A percentile compares a stretch with the other conserved stretches of the same genome.
phyloP scores from a whole-genome alignment of 1,140 invertebrate genomes.

The Zaprionus capensis region DNA sequence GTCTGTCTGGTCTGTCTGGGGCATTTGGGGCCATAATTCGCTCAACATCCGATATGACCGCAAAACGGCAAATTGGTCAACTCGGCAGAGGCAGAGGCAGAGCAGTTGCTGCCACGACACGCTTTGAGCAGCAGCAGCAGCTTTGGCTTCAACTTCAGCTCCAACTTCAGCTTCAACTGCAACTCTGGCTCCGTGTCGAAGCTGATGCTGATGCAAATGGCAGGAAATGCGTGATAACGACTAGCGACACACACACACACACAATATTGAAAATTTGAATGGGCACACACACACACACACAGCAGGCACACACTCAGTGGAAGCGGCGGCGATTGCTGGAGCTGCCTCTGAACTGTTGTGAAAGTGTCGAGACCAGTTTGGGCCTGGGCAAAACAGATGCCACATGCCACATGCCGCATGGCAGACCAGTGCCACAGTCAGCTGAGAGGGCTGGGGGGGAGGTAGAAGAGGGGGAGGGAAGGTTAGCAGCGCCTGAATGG shows the following conservation, averaged over 20 bases:
- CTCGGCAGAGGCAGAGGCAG: slow-evolving; percentile 23
- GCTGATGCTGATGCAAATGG: slow-evolving; percentile 64
- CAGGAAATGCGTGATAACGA: slow-evolving; percentile 82
- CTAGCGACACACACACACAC: slow-evolving; percentile 52
- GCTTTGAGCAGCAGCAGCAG: background rate
- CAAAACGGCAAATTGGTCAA: slow-evolving; percentile 77
- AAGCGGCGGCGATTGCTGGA: slow-evolving; percentile 33
- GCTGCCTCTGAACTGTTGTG: slow-evolving; percentile 55
- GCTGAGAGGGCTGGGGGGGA: background rate
- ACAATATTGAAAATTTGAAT: slow-evolving; percentile 75
- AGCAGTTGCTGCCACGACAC: slow-evolving; percentile 34
- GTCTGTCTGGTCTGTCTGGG: background rate
- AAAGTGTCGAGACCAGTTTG: slow-evolving; percentile 76
- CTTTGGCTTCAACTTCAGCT: background rate
- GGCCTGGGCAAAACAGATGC: slow-evolving; percentile 72
- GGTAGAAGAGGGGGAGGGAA: background rate
- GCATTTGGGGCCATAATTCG: slow-evolving; percentile 54
- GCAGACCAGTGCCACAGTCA: background rate
- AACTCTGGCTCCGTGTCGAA: slow-evolving; percentile 43
- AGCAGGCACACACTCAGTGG: background rate
- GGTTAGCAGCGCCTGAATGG: slow-evolving; percentile 40
- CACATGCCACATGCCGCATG: slow-evolving; percentile 36
- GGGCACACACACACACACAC: slow-evolving; percentile 23
- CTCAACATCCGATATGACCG: slow-evolving; percentile 61
- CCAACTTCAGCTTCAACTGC: background rate